Evolutionary conservation across 2,888 invertebrate species (phyloP), one percentile per base, ranked within the genome.

Genomic region (Limnephilus marmoratus): DNA sequence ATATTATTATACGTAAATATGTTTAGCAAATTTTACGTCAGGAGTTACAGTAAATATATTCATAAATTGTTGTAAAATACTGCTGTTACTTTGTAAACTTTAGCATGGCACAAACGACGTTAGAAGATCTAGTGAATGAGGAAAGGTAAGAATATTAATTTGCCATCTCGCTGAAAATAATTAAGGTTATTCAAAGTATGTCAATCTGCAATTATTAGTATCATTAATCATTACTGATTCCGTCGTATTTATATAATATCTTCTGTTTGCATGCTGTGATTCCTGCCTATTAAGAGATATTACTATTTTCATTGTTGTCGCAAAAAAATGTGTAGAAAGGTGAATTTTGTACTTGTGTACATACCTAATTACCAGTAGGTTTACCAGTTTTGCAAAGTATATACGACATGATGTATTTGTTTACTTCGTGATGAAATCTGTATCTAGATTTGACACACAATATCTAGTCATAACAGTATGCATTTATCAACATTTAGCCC

Each of bases 61-160:
- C 24, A n/a, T 29, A 41, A 41, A 85, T 34, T 41, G 85, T 85
- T 29, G 29, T 37, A 29, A 45, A 45, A 29, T 85, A 24, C 68
- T n/a, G 45, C 37, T 87, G n/a, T 18, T 31, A 53, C 31, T 49
- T 49, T 80, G 15, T 12, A 80, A n/a, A 89, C 9, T 89, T 80
- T 15, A 94, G 53, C 90, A 95, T 95, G 95, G 94, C 95, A 94
- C 95, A 94, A 94, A 94, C 95, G 93, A 95, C 95, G 94, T 94
- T 95, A 91, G 95, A 95, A 94, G 95, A 95, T 94, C 94, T 95
- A 94, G 94, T 95, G 91, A 94, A 94, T 94, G 94, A 94, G 90
- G 94, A 94, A 94, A 95, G 95, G 95, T 95, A 94, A 94, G 83
- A 92, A 86, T 90, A 90, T 53, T 41, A 53, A 87, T 90, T 90